Evolutionary conservation across 2,113 vertebrate genomes (phyloP).

Genomic region (Alethe diademata): DNA sequence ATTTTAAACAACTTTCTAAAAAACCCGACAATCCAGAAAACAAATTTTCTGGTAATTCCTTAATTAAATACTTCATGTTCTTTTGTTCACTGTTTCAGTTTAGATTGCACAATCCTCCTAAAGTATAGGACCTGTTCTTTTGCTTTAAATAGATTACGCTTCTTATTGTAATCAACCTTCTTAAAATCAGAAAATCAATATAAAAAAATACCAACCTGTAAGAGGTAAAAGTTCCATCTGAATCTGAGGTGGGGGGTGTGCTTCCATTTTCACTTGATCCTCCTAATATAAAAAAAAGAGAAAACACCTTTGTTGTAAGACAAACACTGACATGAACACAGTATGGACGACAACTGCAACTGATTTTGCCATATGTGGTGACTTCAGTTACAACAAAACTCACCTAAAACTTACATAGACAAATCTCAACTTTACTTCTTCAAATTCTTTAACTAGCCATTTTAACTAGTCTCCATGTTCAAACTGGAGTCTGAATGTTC

Average conservation of each 20-base stretch:
- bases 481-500: background rate
- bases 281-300: slow-evolving; percentile 56
- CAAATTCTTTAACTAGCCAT: background rate
- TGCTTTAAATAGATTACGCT: background rate
- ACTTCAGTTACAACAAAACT: background rate
- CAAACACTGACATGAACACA: background rate
- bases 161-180: background rate
- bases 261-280: slow-evolving; percentile 76
- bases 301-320: background rate
- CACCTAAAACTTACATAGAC: background rate
- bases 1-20: background rate
- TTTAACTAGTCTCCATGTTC: background rate
- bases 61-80: background rate
- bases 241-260: slow-evolving; percentile 53
- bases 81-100: background rate
- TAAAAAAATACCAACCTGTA: slow-evolving; percentile 71
- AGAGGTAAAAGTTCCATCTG: slow-evolving; percentile 78
- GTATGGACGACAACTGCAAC: background rate
- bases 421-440: background rate
- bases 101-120: background rate
- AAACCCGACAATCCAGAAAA: background rate
- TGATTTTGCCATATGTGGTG: background rate
- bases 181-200: background rate
- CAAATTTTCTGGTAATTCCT: background rate
- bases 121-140: background rate